Evolutionary conservation across 2,797 vertebrate genomes (phyloP).

Genomic region (Muraenolepis orangiensis): DNA sequence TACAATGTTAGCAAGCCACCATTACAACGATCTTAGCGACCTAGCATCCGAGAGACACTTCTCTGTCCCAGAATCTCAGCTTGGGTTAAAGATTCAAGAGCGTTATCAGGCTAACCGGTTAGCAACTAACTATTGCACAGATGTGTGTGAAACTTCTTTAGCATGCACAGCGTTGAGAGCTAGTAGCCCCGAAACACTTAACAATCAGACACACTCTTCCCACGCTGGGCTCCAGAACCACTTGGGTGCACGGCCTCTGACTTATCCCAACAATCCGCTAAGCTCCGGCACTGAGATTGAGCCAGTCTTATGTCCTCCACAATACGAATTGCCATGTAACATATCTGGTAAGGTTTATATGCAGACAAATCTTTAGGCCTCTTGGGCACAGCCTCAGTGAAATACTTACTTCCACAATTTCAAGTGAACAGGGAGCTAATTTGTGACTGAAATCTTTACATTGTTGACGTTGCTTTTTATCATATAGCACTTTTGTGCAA

Average conservation of each 20-base stretch:
- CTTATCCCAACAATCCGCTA: constrained; percentile 24
- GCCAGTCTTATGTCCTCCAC: not conserved
- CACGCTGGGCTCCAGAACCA: not conserved
- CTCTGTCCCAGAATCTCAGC: constrained; percentile 32
- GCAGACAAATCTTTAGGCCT: constrained; percentile 48
- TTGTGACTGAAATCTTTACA: not conserved
- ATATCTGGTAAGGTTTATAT: constrained; percentile 32
- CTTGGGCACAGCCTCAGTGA: not conserved
- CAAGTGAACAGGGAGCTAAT: not conserved
- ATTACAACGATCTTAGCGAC: constrained; percentile 7
- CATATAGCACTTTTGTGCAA: not conserved
- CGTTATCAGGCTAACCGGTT: constrained; percentile 13
- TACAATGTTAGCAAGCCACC: not conserved
- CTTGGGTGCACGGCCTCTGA: constrained; percentile 6
- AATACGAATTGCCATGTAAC: constrained; percentile 4
- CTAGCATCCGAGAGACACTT: constrained; percentile 5
- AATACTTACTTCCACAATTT: not conserved
- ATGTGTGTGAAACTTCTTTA: constrained; percentile 8
- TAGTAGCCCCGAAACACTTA: constrained; percentile 13
- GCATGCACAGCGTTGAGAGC: not conserved
- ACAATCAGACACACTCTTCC: not conserved
- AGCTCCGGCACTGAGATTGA: not conserved
- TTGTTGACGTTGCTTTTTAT: not conserved
- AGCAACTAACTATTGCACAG: constrained; percentile 2
- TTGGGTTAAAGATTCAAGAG: constrained; percentile 30